A percentile compares a stretch with the other conserved stretches of the same genome.
Evolutionary conservation across 2,888 invertebrate species (phyloP).

Genomic region (Atherix ibis): DNA sequence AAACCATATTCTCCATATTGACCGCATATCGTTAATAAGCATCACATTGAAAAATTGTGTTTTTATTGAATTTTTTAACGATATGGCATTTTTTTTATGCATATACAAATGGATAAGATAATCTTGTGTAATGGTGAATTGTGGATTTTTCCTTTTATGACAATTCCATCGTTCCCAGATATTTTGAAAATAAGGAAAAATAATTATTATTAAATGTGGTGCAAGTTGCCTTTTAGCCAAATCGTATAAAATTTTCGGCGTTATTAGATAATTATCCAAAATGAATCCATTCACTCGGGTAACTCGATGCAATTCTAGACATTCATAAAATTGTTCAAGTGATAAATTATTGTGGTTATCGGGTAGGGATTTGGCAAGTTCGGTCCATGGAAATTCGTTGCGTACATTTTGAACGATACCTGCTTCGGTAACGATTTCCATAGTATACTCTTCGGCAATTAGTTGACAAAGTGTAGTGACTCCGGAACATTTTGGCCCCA

Average conservation of each 20-base stretch:
- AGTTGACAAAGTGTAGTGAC: constrained; percentile 41
- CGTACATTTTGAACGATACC: constrained; percentile 31
- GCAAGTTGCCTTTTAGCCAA: constrained; percentile 37
- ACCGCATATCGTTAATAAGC: constrained; percentile 34
- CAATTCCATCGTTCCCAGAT: constrained; percentile 2
- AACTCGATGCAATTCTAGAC: constrained; percentile 38
- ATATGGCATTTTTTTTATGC: not conserved
- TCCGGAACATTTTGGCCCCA: constrained; percentile 47
- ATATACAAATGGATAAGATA: not conserved
- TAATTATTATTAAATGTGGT: constrained; percentile 31
- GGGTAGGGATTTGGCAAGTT: too few species aligned
- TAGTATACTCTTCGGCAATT: constrained; percentile 37
- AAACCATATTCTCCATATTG: constrained; percentile 40
- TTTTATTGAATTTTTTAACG: constrained; percentile 3
- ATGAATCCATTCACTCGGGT: constrained; percentile 40
- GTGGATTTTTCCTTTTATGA: not conserved
- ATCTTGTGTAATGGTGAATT: not conserved
- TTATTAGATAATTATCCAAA: constrained; percentile 45
- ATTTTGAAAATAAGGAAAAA: not conserved
- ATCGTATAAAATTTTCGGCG: constrained; percentile 35
- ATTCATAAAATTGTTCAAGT: constrained; percentile 34
- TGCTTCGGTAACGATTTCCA: constrained; percentile 40
- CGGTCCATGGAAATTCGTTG: too few species aligned
- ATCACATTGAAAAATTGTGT: constrained; percentile 33
- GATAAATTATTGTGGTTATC: too few species aligned